Evolutionary conservation across 2,797 vertebrate genomes (phyloP).

Genomic region (Phalanger gymnotis): DNA sequence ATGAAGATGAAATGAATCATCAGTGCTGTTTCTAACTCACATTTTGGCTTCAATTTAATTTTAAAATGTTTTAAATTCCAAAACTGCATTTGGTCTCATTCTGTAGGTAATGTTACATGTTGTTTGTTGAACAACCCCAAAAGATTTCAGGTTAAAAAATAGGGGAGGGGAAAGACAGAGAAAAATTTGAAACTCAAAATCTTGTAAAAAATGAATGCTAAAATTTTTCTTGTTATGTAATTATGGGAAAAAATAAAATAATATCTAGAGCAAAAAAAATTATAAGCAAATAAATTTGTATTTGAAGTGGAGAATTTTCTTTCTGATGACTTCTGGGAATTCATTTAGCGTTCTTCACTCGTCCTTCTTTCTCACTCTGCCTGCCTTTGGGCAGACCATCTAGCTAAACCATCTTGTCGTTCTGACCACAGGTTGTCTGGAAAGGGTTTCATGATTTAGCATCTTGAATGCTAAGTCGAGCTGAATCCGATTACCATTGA

Average conservation of each 20-base stretch:
- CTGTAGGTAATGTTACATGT: not conserved
- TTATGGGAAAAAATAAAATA: too few relatives aligned
- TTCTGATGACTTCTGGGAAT: not conserved
- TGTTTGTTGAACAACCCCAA: slow-evolving; percentile 7
- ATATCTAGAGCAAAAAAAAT: too few relatives aligned
- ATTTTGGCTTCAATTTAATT: slow-evolving; percentile 26
- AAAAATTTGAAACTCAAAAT: too few relatives aligned
- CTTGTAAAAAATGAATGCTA: too few relatives aligned
- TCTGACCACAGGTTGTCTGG: not conserved
- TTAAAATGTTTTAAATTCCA: not conserved
- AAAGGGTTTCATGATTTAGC: not conserved
- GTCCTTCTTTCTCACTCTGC: slow-evolving; percentile 32
- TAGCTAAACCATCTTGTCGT: not conserved
- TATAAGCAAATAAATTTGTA: not conserved
- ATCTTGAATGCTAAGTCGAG: not conserved
- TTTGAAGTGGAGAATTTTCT: slow-evolving; percentile 17
- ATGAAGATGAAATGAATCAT: not conserved
- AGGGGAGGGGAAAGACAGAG: too few relatives aligned
- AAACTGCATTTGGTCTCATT: not conserved
- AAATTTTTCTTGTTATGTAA: too few relatives aligned
- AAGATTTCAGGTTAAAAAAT: slow-evolving; percentile 31
- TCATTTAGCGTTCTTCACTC: slow-evolving; percentile 31
- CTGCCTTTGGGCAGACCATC: not conserved
- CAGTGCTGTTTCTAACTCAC: slow-evolving; percentile 5
- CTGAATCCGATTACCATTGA: slow-evolving; percentile 11